Conservation (phyloP, 2,113 vertebrate genomes). For the Phylloscopus whistleri region DNA sequence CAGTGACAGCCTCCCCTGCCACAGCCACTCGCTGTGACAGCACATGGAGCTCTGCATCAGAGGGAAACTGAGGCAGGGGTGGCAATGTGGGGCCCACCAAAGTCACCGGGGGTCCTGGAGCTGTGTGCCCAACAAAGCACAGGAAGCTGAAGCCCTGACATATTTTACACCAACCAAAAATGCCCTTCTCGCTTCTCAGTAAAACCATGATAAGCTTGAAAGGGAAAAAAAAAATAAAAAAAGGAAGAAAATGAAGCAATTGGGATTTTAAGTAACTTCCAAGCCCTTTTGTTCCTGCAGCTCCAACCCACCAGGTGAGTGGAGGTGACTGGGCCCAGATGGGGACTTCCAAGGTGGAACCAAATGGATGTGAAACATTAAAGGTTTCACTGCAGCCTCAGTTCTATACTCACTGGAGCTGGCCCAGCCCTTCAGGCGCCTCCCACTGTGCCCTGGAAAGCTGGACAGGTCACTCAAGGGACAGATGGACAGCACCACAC, state of each 20-base stretch:
- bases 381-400: neutral
- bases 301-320: neutral
- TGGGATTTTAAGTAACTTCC: conserved; percentile 14
- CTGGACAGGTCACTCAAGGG: neutral
- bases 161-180: neutral
- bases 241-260: neutral
- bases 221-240: neutral
- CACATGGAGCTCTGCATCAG: neutral
- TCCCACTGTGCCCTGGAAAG: neutral
- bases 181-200: neutral
- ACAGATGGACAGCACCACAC: neutral
- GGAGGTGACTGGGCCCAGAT: neutral
- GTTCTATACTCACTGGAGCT: neutral
- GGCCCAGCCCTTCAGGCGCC: neutral
- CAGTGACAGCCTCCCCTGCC: neutral
- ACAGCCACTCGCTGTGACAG: rapidly evolving
- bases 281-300: neutral
- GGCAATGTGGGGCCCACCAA: neutral
- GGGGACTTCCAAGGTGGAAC: neutral
- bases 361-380: neutral
- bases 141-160: neutral
- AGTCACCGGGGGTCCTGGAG: neutral
- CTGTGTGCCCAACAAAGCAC: neutral
- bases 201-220: neutral
- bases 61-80: neutral